A percentile compares a stretch with the other conserved stretches of the same genome.
phyloP scores from a whole-genome alignment of 2,113 vertebrate species.

The Hyla sarda region DNA sequence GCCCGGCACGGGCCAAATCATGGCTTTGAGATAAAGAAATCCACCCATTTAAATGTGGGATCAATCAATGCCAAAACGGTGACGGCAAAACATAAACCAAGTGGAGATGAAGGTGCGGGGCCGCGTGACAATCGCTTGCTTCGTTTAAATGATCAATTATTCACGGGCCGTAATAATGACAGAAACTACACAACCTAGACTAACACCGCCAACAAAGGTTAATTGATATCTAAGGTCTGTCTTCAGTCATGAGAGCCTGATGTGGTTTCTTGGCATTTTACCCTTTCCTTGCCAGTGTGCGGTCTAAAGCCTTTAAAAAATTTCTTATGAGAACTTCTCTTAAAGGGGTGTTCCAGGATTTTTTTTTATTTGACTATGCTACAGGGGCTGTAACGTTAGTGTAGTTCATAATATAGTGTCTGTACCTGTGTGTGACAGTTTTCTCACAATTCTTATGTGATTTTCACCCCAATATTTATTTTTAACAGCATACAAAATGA shows the following conservation, averaged over 20 bases:
- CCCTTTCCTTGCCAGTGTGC: not conserved
- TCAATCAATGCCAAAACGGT: constrained; percentile 53
- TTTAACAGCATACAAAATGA: no score
- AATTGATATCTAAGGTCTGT: constrained; percentile 69
- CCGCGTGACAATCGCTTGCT: constrained; percentile 56
- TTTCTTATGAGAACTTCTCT: no score
- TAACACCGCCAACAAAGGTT: constrained; percentile 69
- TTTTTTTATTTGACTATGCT: no score
- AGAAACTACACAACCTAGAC: constrained; percentile 60
- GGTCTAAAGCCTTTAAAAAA: not conserved
- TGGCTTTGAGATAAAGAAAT: constrained; percentile 46
- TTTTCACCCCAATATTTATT: no score
- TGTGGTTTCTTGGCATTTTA: not conserved
- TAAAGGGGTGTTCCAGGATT: no score
- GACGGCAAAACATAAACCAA: constrained; percentile 37
- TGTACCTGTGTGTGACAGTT: no score
- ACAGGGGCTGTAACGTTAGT: no score
- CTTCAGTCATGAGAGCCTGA: constrained; percentile 61
- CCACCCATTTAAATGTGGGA: constrained; percentile 48
- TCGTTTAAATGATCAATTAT: constrained; percentile 71
- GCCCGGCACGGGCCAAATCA: not conserved
- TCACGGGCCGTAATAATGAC: constrained; percentile 66
- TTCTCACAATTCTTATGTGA: no score
- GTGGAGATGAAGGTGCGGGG: constrained; percentile 57
- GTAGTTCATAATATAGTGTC: no score